Percentiles rank a stretch among this genome's conserved stretches.
Conservation (phyloP, 2,113 vertebrate genomes). For the Pseudorasbora parva region DNA sequence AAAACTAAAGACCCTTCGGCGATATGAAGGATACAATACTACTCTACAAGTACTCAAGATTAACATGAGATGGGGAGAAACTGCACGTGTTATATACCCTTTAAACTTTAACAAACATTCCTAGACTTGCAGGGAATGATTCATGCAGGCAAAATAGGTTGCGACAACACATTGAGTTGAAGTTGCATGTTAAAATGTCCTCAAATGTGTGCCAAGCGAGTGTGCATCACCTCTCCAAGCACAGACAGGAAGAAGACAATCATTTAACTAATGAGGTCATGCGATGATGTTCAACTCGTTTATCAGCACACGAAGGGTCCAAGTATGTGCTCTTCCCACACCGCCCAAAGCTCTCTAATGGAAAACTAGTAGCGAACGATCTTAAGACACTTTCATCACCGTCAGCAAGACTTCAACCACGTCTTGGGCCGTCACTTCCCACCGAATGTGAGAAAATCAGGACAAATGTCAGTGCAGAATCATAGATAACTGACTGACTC, state of each 20-base stretch:
- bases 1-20: too few species aligned
- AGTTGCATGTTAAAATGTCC: background rate
- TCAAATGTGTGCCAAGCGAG: background rate
- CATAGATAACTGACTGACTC: background rate
- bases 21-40: too few species aligned
- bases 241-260: background rate
- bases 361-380: background rate
- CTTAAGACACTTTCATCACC: background rate
- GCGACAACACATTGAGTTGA: background rate
- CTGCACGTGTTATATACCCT: too few species aligned
- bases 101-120: background rate
- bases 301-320: background rate
- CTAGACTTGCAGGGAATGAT: background rate
- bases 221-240: background rate
- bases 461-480: background rate
- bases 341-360: background rate
- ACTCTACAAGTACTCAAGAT: too few species aligned
- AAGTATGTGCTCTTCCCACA: background rate
- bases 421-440: background rate
- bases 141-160: background rate
- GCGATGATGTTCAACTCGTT: background rate
- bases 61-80: too few species aligned
- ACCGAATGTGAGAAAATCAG: slow-evolving; percentile 5
- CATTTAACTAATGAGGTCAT: background rate
- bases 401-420: background rate